Percentiles rank a stretch among this genome's conserved stretches.
phyloP scores from a whole-genome alignment of 2,888 invertebrate genomes.

The Pardosa pseudoannulata region DNA sequence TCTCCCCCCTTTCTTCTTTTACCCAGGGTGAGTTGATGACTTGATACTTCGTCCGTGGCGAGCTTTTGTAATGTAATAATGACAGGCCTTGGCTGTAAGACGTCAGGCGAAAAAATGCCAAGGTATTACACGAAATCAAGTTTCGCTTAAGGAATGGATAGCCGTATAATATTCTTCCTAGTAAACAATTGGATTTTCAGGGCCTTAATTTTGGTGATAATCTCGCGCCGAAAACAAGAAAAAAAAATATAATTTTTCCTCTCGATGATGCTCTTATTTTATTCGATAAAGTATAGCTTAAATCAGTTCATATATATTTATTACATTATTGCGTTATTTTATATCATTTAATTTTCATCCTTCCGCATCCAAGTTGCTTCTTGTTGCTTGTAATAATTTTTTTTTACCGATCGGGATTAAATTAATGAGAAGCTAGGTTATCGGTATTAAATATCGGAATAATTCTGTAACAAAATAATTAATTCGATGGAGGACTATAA shows the following conservation, averaged over 20 bases:
- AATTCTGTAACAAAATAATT: background rate
- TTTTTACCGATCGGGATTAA: background rate
- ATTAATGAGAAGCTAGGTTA: background rate
- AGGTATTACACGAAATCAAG: background rate
- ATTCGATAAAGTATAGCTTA: background rate
- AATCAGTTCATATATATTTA: background rate
- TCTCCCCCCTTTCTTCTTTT: conserved; percentile 20
- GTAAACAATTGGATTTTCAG: background rate
- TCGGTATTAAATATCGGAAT: background rate
- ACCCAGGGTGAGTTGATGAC: background rate
- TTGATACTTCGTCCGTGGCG: background rate
- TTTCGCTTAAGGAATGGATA: background rate
- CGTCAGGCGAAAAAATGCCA: background rate
- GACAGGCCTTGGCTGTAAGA: background rate
- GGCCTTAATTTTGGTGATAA: conserved; percentile 8
- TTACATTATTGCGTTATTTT: background rate
- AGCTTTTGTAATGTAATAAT: background rate
- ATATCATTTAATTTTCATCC: background rate
- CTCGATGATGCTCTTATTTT: conserved; percentile 1
- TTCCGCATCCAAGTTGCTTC: background rate
- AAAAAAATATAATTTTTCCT: too few species aligned
- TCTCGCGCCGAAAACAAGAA: background rate
- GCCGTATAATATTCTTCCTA: background rate
- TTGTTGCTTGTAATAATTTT: background rate
- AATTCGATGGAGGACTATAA: background rate